Evolutionary conservation across 2,797 vertebrate genomes (phyloP), one percentile per base, ranked within the genome.

Genomic region (Gallinago solitaria): DNA sequence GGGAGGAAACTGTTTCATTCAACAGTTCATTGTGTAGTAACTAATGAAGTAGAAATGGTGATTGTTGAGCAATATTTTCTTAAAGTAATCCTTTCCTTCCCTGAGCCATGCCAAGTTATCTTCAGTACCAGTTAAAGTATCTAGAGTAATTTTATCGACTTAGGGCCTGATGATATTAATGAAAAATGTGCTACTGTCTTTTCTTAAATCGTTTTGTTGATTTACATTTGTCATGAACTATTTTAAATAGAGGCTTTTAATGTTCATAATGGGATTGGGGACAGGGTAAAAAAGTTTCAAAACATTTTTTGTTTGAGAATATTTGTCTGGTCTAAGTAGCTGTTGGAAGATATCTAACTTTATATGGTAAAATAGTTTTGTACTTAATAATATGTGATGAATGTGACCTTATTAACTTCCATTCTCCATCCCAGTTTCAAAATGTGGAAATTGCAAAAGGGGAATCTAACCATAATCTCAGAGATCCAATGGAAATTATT

Each of bases 241-340:
- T 47, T 87, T 78, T 17, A 69, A 77, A 73, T 11, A 69, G 14
- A 73, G 60, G 24, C 7, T 83, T 80, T 56, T 71, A 60, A 59
- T 53, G 3, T 43, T 16, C 1, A 4, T 18, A 30, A 23, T n/a
- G 71, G 1, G 3, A 0, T 45, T 63, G 17, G 17, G 20, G 6
- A 3, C 6, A 65, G 5, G 24, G 24, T 68, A 89, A 89, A 70
- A 75, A 32, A 37, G 6, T 78, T 95, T 77, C 4, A 70, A 63
- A 85, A 39, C 0, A 0, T 54, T 90, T 78, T 63, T 33, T 12
- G 47, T 48, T 85, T 75, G 28, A 61, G 7, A 89, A 16, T 68
- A 21, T n/a, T 77, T 79, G 25, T 30, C 33, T 77, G 7, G 9
- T 65, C 24, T 32, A 73, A 64, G 33, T 51, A 73, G 23, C 6